Evolutionary conservation across 2,797 vertebrate species (phyloP).

Genomic region (Cercopithecus petaurista): DNA sequence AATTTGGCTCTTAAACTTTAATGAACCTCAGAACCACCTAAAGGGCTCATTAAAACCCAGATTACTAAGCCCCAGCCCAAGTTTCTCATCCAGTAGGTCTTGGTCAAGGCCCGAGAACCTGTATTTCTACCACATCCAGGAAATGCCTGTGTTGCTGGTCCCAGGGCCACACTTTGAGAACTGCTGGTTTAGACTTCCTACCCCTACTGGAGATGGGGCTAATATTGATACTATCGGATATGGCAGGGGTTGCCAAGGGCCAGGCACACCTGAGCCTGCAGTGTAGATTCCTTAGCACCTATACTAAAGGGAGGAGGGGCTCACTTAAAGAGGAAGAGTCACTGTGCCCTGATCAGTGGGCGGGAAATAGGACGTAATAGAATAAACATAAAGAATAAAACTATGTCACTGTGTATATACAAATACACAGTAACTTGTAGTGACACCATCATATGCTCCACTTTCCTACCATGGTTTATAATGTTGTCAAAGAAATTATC

Average conservation of each 20-base stretch:
- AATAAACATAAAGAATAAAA: background rate
- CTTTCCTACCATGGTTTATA: background rate
- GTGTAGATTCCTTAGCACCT: background rate
- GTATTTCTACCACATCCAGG: background rate
- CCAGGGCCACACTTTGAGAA: background rate
- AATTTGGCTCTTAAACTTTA: background rate
- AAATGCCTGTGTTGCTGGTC: background rate
- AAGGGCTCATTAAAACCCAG: background rate
- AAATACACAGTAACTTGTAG: background rate
- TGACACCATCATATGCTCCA: background rate
- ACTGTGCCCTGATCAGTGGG: background rate
- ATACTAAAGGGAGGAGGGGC: background rate
- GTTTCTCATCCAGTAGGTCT: background rate
- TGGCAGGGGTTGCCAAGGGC: background rate
- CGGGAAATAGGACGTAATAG: background rate
- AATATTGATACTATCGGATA: background rate
- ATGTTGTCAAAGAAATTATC: constrained; percentile 47
- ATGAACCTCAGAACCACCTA: background rate
- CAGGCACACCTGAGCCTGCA: background rate
- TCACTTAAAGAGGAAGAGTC: background rate
- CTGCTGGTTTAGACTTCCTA: background rate
- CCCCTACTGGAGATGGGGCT: background rate
- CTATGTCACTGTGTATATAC: background rate
- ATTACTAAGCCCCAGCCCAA: background rate
- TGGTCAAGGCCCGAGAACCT: background rate